These are phyloP conservation scores for Athrips mouffetella DNA, from an alignment of 2,888 invertebrate species.

Conservation along the genomic window DNA sequence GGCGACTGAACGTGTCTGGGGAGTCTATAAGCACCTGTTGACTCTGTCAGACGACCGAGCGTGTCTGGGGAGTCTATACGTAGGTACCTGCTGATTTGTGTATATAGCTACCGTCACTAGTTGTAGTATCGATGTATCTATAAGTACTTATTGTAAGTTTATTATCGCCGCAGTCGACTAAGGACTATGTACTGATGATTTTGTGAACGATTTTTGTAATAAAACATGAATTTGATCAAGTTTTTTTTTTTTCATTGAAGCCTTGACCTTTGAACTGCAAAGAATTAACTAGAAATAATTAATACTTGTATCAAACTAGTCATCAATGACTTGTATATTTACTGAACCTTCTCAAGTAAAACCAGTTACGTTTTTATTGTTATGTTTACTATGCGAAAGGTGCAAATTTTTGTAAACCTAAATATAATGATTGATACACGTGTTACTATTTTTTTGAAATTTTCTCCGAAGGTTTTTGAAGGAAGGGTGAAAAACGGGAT, in stretches of 20 bases:
- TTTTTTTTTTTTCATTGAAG: neutral
- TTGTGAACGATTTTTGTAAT: constrained; percentile 41
- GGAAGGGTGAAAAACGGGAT: too few relatives aligned
- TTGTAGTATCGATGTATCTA: constrained; percentile 31
- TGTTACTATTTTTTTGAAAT: too few relatives aligned
- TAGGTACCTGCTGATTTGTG: constrained; percentile 50
- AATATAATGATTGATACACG: too few relatives aligned
- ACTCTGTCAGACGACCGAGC: constrained; percentile 17
- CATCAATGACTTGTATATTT: too few relatives aligned
- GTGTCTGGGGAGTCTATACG: neutral
- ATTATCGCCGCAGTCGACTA: constrained; percentile 74
- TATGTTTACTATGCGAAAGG: too few relatives aligned
- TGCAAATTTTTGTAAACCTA: too few relatives aligned
- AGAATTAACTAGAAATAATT: neutral
- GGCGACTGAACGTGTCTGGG: too few relatives aligned
- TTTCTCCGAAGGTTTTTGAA: too few relatives aligned
- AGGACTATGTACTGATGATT: constrained; percentile 54
- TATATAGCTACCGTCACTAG: constrained; percentile 58
- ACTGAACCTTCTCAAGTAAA: too few relatives aligned
- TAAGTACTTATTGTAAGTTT: constrained; percentile 41
- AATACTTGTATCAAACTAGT: too few relatives aligned
- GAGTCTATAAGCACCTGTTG: too few relatives aligned
- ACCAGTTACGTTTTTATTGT: too few relatives aligned
- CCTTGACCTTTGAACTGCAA: neutral
- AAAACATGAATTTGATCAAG: constrained; percentile 46